Conservation (phyloP, 2,797 vertebrate genomes). For the Botia kubotai region DNA sequence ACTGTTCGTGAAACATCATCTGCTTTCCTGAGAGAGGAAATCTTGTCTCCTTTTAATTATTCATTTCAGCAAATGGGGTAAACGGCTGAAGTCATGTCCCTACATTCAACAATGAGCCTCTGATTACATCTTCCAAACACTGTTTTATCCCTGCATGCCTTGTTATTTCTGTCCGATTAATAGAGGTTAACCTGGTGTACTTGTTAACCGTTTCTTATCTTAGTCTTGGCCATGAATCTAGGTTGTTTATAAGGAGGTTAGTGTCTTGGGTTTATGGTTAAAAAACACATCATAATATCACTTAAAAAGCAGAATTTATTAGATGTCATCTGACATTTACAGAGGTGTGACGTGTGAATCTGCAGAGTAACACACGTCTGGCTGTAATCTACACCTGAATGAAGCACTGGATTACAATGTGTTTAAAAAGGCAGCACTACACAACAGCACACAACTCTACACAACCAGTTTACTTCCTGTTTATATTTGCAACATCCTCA, state of each 20-base stretch:
- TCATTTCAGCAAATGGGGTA: neutral
- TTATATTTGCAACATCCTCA: slow-evolving; percentile 16
- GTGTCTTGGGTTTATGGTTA: neutral
- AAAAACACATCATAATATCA: neutral
- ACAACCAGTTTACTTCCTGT: neutral
- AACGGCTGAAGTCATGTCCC: neutral
- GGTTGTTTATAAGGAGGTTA: neutral
- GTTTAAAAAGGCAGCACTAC: slow-evolving; percentile 31
- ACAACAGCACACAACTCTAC: slow-evolving; percentile 15
- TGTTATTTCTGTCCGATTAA: neutral
- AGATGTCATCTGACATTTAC: slow-evolving; percentile 4
- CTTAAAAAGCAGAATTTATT: slow-evolving; percentile 45
- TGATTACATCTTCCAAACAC: neutral
- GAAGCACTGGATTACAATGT: neutral
- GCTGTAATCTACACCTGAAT: slow-evolving; percentile 15
- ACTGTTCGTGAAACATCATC: slow-evolving; percentile 1
- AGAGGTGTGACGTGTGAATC: slow-evolving; percentile 4
- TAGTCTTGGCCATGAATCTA: no score
- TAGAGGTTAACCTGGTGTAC: neutral
- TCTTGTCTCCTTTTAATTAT: neutral
- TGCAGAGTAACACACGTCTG: slow-evolving; percentile 13
- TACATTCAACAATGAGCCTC: neutral
- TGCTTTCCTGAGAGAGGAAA: slow-evolving; percentile 1
- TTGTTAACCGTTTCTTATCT: no score
- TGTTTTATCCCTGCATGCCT: neutral